Evolutionary conservation across 64 coral and sea anemone species (phyloP), one percentile per base, ranked within the genome.

Genomic region (Astreopora myriophthalma): DNA sequence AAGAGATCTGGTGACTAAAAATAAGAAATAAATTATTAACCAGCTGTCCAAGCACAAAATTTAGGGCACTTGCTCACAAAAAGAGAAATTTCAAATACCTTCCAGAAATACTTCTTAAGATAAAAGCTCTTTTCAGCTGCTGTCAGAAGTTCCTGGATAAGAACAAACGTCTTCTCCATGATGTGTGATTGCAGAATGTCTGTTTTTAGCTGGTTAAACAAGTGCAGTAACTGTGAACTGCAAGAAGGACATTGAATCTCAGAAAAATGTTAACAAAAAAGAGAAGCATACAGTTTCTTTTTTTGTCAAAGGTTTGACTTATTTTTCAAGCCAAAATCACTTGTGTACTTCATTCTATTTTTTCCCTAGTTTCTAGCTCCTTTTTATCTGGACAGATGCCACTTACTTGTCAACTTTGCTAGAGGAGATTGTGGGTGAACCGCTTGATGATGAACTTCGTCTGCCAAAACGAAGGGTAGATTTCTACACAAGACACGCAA

Each of bases 61-160:
- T 6, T 8, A 10, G 40, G 40, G 40, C 40, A 44, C 6, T 44
- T 44, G 11, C 6, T 44, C 11, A 44, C 40, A 44, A 10, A 44
- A 44, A 19, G 49, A 55, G 49, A 55, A 55, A 10, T 55, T 10
- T n/a, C n/a, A 48, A 1, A 5, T 94, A 98, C 96, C 96, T 95
- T 95, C 96, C 96, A 98, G 75, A 98, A 98, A 64, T 80, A 95
- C 71, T 98, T 98, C 20, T 98, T 98, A 11, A 98, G 34, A 30
- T 76, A 62, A 67, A 95, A 90, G 44, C 94, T 92, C 48, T 95
- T 98, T 76, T 98, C 94, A 68, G 93, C 94, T 60, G 86, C 96
- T 57, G 81, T 95, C 16, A 87, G 74, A 13, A 98, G 55, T 61
- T 98, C 96, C 31, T 98, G 89, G 46, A 98, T 62, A 23, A 98